Conservation (phyloP, 2,888 invertebrate species). For the Drosophila sordidula region DNA sequence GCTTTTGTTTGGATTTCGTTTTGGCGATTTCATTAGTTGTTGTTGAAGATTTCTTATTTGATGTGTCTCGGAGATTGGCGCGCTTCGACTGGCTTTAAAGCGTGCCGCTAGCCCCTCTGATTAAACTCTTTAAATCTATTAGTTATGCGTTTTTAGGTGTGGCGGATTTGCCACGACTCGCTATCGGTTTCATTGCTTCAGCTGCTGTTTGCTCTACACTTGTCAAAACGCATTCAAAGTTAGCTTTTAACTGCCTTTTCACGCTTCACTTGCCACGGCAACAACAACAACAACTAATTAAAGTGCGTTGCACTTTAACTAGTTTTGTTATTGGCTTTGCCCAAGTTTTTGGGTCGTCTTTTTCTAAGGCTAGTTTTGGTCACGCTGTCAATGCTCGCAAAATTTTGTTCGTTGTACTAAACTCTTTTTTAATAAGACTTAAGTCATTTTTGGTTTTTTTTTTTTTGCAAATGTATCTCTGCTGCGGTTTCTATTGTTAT, state of each 20-base stretch:
- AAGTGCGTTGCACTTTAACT: slow-evolving; percentile 60
- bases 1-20: slow-evolving; percentile 9
- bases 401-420: neutral
- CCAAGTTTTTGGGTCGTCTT: slow-evolving; percentile 4
- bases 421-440: slow-evolving; percentile 2
- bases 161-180: slow-evolving; percentile 14
- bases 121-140: slow-evolving; percentile 21
- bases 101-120: neutral
- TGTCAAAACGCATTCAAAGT: slow-evolving; percentile 18
- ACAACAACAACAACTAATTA: slow-evolving; percentile 7
- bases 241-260: slow-evolving; percentile 28
- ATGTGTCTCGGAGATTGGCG: neutral
- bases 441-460: too few relatives aligned
- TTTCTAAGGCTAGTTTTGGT: slow-evolving; percentile 8
- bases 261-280: slow-evolving; percentile 46
- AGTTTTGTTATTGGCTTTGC: slow-evolving; percentile 23
- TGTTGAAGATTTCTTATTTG: neutral
- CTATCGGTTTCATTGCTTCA: neutral
- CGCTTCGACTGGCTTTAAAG: neutral
- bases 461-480: slow-evolving; percentile 10
- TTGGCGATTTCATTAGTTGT: slow-evolving; percentile 4
- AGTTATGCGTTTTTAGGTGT: slow-evolving; percentile 42
- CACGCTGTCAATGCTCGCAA: slow-evolving; percentile 1
- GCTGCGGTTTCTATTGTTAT: slow-evolving; percentile 13
- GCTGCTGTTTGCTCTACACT: slow-evolving; percentile 28